A percentile compares a stretch with the other conserved stretches of the same genome.
These are phyloP conservation scores for Mayetiola destructor DNA, from an alignment of 2,888 invertebrate species.

Conservation along the genomic window DNA sequence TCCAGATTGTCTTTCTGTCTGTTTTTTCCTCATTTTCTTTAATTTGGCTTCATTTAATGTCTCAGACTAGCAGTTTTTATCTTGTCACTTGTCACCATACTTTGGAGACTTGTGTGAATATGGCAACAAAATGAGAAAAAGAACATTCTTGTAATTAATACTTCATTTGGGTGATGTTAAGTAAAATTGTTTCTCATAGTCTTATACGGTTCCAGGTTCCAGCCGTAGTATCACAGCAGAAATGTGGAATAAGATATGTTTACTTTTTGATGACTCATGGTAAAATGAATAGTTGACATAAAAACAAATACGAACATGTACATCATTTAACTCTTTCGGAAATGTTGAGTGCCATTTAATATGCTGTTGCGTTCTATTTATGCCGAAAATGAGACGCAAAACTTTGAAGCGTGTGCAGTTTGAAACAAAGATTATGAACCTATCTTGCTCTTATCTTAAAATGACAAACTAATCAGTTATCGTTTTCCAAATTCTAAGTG, in stretches of 20 bases:
- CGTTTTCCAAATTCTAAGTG: too few species aligned
- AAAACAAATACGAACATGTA: too few species aligned
- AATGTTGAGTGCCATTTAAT: too few species aligned
- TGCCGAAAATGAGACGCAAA: too few species aligned
- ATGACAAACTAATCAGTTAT: too few species aligned
- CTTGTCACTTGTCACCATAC: neutral
- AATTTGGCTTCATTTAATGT: neutral
- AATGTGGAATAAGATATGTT: too few species aligned
- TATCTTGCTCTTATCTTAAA: too few species aligned
- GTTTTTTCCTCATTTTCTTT: neutral
- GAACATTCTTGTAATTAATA: neutral
- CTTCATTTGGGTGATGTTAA: slow-evolving; percentile 8
- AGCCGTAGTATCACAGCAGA: neutral
- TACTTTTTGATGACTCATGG: slow-evolving; percentile 5
- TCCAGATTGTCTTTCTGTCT: neutral
- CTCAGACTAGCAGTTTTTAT: neutral
- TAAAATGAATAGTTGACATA: slow-evolving; percentile 6
- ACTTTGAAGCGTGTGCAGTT: too few species aligned
- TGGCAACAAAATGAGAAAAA: neutral
- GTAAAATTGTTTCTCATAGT: neutral
- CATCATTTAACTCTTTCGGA: too few species aligned
- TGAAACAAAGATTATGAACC: too few species aligned
- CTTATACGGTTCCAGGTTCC: neutral
- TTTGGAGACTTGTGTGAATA: neutral
- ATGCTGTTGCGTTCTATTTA: too few species aligned